Evolutionary conservation across 2,113 vertebrate genomes (phyloP).

Genomic region (Microtus oregoni): DNA sequence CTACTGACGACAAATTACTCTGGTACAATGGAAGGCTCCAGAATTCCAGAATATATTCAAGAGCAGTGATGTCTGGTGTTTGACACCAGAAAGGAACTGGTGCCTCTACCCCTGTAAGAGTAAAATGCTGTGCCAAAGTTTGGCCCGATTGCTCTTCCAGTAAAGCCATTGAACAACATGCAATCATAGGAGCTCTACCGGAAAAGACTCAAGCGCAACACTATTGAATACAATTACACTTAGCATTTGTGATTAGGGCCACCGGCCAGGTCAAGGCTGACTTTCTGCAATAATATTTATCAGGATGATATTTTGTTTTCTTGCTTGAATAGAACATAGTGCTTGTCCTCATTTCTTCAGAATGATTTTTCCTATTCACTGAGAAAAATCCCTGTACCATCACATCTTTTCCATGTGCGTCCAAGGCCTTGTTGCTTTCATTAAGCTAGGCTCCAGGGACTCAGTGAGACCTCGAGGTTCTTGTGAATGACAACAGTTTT

Average conservation of each 20-base stretch:
- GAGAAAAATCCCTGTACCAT: slow-evolving; percentile 8
- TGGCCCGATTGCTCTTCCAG: not conserved
- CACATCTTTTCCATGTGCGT: slow-evolving; percentile 33
- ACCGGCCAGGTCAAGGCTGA: not conserved
- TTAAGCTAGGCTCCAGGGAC: slow-evolving; percentile 3
- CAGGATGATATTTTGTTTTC: not conserved
- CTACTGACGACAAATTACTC: not conserved
- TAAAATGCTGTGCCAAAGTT: not conserved
- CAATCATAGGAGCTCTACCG: not conserved
- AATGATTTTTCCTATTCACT: slow-evolving; percentile 25
- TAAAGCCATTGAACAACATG: not conserved
- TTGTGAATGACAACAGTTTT: not conserved
- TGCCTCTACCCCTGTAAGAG: not conserved
- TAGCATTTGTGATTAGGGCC: not conserved
- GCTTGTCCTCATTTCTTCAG: not conserved
- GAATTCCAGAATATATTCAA: not conserved
- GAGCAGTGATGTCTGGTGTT: not conserved
- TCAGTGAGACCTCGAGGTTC: not conserved
- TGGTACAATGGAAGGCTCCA: not conserved
- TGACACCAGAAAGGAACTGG: not conserved
- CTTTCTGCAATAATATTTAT: not conserved
- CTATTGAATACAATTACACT: slow-evolving; percentile 1
- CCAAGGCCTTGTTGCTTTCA: not conserved
- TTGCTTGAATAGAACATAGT: not conserved
- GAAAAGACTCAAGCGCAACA: not conserved